Evolutionary conservation across 2,888 invertebrate genomes (phyloP).

Genomic region (Poecilobothrus nobilitatus): DNA sequence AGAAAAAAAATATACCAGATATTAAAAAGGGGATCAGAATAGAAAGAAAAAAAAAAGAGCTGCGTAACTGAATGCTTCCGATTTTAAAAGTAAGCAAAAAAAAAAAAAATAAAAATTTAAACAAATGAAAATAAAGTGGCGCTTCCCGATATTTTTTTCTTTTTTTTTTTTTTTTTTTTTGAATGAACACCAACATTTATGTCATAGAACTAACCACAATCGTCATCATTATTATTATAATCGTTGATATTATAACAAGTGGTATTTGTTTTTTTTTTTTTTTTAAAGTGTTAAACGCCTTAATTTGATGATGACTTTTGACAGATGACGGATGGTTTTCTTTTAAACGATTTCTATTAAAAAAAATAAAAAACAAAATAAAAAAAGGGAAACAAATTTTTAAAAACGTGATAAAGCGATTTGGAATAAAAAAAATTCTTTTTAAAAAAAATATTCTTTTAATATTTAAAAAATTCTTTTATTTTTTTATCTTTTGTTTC

Average conservation of each 20-base stretch:
- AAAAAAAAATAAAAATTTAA: background rate
- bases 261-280: too few species aligned
- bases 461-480: too few species aligned
- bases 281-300: conserved; percentile 1
- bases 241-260: background rate
- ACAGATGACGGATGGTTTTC: background rate
- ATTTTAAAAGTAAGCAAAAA: background rate
- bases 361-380: too few species aligned
- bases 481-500: background rate
- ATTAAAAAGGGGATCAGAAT: background rate
- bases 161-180: background rate
- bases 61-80: background rate
- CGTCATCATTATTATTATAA: background rate
- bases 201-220: background rate
- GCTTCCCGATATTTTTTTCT: background rate
- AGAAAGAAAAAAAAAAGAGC: background rate
- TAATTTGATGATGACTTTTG: conserved; percentile 3
- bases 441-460: too few species aligned
- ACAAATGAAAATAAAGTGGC: background rate
- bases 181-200: background rate
- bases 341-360: too few species aligned
- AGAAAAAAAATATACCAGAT: too few species aligned
- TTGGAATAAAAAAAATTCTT: background rate
- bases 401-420: background rate
- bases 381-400: background rate